Conservation (phyloP, 1,140 invertebrate species). For the Chironomus striatipennis region DNA sequence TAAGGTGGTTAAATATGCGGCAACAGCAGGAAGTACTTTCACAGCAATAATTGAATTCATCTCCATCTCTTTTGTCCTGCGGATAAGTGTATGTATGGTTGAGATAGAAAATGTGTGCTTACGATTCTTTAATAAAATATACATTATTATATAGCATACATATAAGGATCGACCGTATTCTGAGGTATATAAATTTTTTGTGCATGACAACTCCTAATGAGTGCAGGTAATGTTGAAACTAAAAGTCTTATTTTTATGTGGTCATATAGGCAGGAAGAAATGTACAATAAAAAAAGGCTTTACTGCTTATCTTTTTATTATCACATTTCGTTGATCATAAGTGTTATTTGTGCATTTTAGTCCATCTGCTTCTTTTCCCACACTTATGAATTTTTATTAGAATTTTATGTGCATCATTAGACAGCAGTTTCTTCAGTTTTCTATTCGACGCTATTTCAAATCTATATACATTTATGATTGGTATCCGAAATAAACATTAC, state of each 20-base stretch:
- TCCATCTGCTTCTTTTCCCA: not conserved
- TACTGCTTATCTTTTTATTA: not conserved
- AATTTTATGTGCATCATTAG: slow-evolving; percentile 5
- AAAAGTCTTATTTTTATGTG: not conserved
- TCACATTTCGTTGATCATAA: slow-evolving; percentile 13
- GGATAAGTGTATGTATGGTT: too few species aligned
- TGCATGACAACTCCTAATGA: slow-evolving; percentile 7
- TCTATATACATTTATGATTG: too few species aligned
- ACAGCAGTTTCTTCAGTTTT: not conserved
- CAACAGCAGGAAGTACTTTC: not conserved
- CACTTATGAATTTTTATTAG: slow-evolving; percentile 14
- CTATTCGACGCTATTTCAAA: too few species aligned
- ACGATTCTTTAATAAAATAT: too few species aligned
- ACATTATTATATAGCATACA: too few species aligned
- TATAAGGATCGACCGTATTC: too few species aligned
- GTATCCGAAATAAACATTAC: too few species aligned
- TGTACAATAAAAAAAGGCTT: slow-evolving; percentile 8
- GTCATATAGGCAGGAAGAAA: not conserved
- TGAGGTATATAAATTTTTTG: not conserved
- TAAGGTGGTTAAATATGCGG: not conserved
- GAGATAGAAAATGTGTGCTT: too few species aligned
- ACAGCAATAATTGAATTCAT: not conserved
- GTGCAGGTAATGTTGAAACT: not conserved
- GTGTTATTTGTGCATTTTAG: slow-evolving; percentile 13
- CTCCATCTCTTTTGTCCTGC: not conserved